A percentile compares a stretch with the other conserved stretches of the same genome.
Evolutionary conservation across 2,113 vertebrate species (phyloP).

Genomic region (Otis tarda): DNA sequence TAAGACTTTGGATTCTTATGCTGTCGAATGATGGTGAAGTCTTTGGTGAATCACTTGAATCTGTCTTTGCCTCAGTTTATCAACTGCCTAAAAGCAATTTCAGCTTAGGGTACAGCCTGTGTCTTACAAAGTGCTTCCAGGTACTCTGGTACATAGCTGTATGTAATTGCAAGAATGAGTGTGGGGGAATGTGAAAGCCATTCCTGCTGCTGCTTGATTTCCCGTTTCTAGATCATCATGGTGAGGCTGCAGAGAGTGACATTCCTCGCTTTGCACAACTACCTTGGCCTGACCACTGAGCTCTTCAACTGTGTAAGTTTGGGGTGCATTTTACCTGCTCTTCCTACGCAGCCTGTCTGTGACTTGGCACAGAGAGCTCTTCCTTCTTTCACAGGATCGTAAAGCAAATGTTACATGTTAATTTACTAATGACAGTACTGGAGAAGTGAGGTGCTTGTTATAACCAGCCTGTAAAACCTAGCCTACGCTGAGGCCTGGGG

Average conservation of each 20-base stretch:
- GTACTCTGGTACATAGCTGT: not conserved
- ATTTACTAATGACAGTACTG: not conserved
- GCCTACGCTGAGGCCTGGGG: not conserved
- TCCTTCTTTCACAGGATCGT: not conserved
- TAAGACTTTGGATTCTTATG: not conserved
- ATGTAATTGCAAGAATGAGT: not conserved
- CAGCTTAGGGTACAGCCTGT: not conserved
- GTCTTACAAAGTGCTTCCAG: not conserved
- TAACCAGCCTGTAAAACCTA: not conserved
- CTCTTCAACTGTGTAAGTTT: constrained; percentile 89
- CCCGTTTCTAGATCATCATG: constrained; percentile 88
- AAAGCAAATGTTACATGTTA: not conserved
- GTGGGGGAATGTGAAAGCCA: not conserved
- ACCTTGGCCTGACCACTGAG: constrained; percentile 92
- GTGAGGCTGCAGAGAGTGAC: constrained; percentile 94
- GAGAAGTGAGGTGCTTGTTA: not conserved
- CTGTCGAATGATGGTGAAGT: not conserved
- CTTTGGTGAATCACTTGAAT: not conserved
- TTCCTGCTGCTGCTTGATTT: not conserved
- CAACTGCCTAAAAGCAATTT: not conserved
- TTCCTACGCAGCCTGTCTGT: not conserved
- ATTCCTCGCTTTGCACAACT: constrained; percentile 92
- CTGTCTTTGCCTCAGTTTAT: not conserved
- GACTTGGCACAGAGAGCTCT: not conserved
- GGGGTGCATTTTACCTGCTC: not conserved